Base-by-base conservation (phyloP, 1,140 invertebrate genomes). In the Bombus impatiens region DNA sequence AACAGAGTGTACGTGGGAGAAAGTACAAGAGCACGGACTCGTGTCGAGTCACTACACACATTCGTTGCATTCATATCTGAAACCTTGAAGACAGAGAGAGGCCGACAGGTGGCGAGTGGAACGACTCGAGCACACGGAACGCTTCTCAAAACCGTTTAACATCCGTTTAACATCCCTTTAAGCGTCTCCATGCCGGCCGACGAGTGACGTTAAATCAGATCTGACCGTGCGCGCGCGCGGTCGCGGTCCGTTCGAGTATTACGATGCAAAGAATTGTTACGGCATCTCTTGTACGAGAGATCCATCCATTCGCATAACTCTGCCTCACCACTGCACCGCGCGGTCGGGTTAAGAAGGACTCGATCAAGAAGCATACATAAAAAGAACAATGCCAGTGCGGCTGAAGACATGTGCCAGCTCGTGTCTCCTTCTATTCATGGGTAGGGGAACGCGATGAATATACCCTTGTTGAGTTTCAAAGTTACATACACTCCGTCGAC, bases 401-500 rank as follows among this genome's bases (percentile, higher is more conserved):
- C 59, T 75, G 53, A 84, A 84, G 67, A 86, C 74, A 88, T 88
- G 87, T 87, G 87, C 88, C 81, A 81, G 68, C 68, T 88, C 86
- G 37, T 82, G 59, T 72, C 67, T 75, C 70, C 78, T 78, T 86
- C 81, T 78, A 87, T 89, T 84, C 82, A 81, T 78, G 81, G 72
- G 81, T 81, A 87, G 74, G 78, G 59, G 85, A 70, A 86, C 80
- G 78, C 88, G 86, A 81, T 77, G 82, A 89, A 80, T 89, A 87
- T 89, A 89, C 87, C 88, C 88, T 89, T 89, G 88, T 88, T 88
- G 84, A 89, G 88, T 89, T 89, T 89, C 88, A 88, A 89, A 89
- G 88, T 89, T 89, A 87, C 87, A 87, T 70, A 87, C 86, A 82
- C 79, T 82, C 80, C 67, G 71, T 28, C 74, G 70, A 89, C 72